Base-by-base conservation (phyloP, 2,888 invertebrate species). In the Phyto melanocephala region DNA sequence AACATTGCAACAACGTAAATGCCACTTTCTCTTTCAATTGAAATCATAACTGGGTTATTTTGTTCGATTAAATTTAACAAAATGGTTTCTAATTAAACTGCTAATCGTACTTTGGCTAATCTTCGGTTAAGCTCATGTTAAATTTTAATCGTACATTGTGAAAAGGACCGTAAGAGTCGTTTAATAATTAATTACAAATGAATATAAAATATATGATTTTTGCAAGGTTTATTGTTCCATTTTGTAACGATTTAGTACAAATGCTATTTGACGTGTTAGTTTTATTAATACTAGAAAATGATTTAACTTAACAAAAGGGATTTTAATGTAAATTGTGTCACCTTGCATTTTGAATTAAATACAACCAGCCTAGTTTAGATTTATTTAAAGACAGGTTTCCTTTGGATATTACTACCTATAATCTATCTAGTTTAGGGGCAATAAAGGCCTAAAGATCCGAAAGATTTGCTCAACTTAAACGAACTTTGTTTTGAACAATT, bases 221-320 rank as follows among this genome's bases (percentile, higher is more conserved):
- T 76, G 79, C 82, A 79, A 82, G 82, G 82, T 76, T 58, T 60
- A 56, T 24, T 62, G 79, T 82, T 82, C 82, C 79, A 63, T 71
- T 56, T 20, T 24, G 42, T 77, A 50, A 72, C 54, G 22, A 33
- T 77, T 20, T 17, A 28, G 13, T 60, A 40, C 20, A n/a, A 72
- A 42, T 62, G 24, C 15, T 47, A 33, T 37, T 62, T 54, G 11
- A n/a, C 40, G 15, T 56, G 24, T 62, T 35, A 68, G 13, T 68
- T 20, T 50, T 35, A 45, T 47, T 68, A 54, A 47, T 54, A 13
- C 50, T 65, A 65, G n/a, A 50, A 28, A 28, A 4, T 20, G 4
- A 56, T 62, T 77, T 40, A 77, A 63, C 37, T 77, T 74, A 58
- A 28, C 28, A 28, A 17, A 67, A 58, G n/a, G 15, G 20, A 24